Base-by-base conservation (phyloP, 2,797 vertebrate genomes). In the Parotocinclus haroldoi region DNA sequence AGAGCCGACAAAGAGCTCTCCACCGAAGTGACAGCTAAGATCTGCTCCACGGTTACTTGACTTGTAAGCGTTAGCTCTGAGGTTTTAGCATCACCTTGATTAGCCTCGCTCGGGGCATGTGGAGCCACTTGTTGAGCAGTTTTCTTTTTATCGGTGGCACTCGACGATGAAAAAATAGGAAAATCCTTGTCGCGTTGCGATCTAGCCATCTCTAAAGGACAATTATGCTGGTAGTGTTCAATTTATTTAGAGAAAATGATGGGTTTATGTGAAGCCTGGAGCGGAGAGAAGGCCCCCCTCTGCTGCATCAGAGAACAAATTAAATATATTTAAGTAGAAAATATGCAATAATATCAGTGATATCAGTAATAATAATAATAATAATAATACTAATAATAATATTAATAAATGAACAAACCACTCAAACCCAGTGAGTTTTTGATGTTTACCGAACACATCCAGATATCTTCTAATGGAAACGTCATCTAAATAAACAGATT, bases 371-470 rank as follows among this genome's bases (percentile, higher is more conserved):
- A n/a, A n/a, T n/a, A n/a, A n/a, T n/a, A n/a, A n/a, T n/a, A n/a
- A n/a, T n/a, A n/a, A n/a, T n/a, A n/a, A n/a, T n/a, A n/a, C n/a
- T n/a, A n/a, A n/a, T n/a, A n/a, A n/a, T n/a, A n/a, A n/a, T n/a
- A n/a, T n/a, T n/a, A n/a, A n/a, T n/a, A 19, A 48, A 58, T 51
- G 52, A 58, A 16, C 45, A 19, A 50, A 63, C 60, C 60, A 58
- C 36, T 58, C 57, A 14, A 63, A 63, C 36, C 60, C 68, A 63
- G 45, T 69, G 68, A 69, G 36, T n/a, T 12, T 4, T 58, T 36
- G 13, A 50, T 1, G 3, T 52, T 70, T 63, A 45, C n/a, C 17
- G 53, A 14, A 38, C 60, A 64, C n/a, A 58, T 62, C 53, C 54
- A 70, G 8, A 51, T 27, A 14, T 44, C 37, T 51, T 58, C 19